Base-by-base conservation (phyloP, 2,888 invertebrate species). In the Mystacides longicornis region DNA sequence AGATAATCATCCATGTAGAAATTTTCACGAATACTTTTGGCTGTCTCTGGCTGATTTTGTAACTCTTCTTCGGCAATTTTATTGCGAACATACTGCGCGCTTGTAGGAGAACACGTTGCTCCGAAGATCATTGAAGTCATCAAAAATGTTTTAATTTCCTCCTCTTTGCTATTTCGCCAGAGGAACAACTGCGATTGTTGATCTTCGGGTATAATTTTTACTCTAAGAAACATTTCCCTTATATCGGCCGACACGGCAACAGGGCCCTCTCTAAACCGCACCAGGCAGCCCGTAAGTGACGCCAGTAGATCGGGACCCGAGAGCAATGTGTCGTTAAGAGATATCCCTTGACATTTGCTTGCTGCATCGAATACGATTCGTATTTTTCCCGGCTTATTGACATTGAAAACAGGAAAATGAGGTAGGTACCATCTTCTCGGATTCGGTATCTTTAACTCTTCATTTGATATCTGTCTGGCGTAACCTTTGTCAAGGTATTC, bases 281-380 rank as follows among this genome's bases (percentile, higher is more conserved):
- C 61, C 1, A 68, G n/a, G 0, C 67, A 62, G 1, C 61, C 62
- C 0, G 62, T 23, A 3, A 68, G 42, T 1, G 64, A 59, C n/a
- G 64, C 60, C 1, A 65, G 58, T 0, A 66, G 31, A 27, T 67
- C 66, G 1, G 67, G 65, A 1, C 68, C 66, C 4, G 61, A 57
- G 2, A 65, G 31, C 19, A 67, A 49, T 3, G 51, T 23, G 19
- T 64, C 63, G 23, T 67, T 67, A 1, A 68, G 56, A 1, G 63
- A 63, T 1, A 59, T 51, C 1, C 63, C 63, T 1, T 46, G 20
- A 0, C 60, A 54, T 23, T 56, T 58, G 4, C 65, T 66, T 0
- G 67, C 66, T 3, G 67, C 66, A 33, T 67, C 67, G 49, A 66
- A 66, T 0, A 67, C 66, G 0, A 67, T 42, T 7, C 66, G 54